These are phyloP conservation scores for Chiridota heheva DNA, from an alignment of 35 echinoderm and acorn worm genomes.

Conservation along the genomic window DNA sequence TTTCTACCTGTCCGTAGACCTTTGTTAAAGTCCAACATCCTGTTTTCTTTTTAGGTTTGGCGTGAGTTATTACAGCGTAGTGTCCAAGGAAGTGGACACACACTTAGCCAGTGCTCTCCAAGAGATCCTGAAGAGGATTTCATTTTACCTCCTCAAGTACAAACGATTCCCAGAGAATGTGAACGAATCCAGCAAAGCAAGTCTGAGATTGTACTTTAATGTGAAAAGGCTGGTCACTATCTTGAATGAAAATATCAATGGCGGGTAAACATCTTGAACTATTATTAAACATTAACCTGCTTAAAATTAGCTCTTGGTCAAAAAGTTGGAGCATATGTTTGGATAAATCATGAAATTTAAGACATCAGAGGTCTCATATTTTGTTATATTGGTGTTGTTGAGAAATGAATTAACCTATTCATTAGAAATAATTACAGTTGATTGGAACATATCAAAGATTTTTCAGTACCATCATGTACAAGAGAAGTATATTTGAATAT, in stretches of 20 bases:
- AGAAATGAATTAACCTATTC: no score
- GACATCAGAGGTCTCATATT: no score
- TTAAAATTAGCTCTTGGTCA: background rate
- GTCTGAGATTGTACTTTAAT: conserved; percentile 82
- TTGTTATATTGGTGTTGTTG: no score
- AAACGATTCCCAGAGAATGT: conserved; percentile 87
- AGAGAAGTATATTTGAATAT: no score
- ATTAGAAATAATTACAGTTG: no score
- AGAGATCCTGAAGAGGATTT: conserved; percentile 68
- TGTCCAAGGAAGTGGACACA: conserved; percentile 60
- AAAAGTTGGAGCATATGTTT: no score
- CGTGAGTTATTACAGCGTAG: conserved; percentile 69
- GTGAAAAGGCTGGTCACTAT: conserved; percentile 72
- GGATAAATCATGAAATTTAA: no score
- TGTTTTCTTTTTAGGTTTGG: conserved; percentile 48
- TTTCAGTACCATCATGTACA: no score
- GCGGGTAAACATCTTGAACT: conserved; percentile 31
- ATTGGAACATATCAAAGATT: no score
- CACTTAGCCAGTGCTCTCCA: conserved; percentile 56
- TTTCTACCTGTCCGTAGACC: background rate
- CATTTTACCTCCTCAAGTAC: conserved; percentile 77
- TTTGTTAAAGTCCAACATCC: no score
- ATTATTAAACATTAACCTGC: background rate
- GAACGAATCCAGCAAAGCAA: conserved; percentile 78
- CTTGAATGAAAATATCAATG: conserved; percentile 56